A percentile compares a stretch with the other conserved stretches of the same genome.
Evolutionary conservation across 2,113 vertebrate species (phyloP).

Genomic region (Salvator merianae): DNA sequence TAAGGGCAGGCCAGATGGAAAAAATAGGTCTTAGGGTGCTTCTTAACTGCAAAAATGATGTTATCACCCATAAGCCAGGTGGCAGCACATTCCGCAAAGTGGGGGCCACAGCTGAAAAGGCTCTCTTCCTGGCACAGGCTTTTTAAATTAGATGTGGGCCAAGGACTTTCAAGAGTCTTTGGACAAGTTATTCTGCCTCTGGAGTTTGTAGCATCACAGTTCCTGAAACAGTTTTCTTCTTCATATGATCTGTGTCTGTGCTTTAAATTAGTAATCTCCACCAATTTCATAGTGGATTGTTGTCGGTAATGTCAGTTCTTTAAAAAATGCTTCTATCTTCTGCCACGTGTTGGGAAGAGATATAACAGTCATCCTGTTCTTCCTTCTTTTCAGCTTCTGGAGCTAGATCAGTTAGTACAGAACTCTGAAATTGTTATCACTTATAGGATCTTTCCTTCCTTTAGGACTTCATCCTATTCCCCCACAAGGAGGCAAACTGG

Average conservation of each 20-base stretch:
- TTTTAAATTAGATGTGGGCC: too few relatives aligned
- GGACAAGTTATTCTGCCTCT: background rate
- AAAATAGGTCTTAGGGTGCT: too few relatives aligned
- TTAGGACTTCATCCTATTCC: constrained; percentile 87
- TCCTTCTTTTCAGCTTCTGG: background rate
- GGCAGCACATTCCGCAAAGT: too few relatives aligned
- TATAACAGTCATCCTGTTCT: background rate
- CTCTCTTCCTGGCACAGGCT: too few relatives aligned
- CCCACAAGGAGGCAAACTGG: constrained; percentile 90
- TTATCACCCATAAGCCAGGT: too few relatives aligned
- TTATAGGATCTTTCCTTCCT: constrained; percentile 46
- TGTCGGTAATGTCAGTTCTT: too few relatives aligned
- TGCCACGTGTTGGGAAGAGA: background rate
- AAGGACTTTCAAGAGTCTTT: background rate
- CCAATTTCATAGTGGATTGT: background rate
- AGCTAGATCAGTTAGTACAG: background rate
- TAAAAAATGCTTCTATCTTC: background rate
- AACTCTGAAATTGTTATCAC: background rate
- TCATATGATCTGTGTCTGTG: background rate
- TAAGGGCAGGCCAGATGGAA: too few relatives aligned
- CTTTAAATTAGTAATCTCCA: background rate
- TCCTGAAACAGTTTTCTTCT: background rate
- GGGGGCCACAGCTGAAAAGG: too few relatives aligned
- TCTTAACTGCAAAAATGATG: too few relatives aligned
- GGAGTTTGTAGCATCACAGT: background rate